phyloP scores from a whole-genome alignment of 2,888 invertebrate genomes.

The Drosophila ustulata region DNA sequence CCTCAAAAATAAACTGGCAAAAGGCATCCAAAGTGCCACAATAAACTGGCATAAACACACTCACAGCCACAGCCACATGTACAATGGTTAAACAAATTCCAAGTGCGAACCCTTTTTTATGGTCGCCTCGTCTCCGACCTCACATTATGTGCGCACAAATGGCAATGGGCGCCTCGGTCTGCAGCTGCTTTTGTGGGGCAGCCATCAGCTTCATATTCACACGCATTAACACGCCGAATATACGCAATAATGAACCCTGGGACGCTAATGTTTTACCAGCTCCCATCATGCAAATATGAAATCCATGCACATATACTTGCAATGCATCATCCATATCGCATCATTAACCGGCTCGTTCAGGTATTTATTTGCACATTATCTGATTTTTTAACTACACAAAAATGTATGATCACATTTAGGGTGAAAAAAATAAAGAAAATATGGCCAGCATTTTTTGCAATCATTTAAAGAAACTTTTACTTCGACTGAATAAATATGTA shows the following conservation, averaged over 20 bases:
- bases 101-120: constrained; percentile 76
- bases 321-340: constrained; percentile 24
- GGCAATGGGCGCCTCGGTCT: constrained; percentile 51
- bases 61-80: not conserved
- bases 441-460: too few species aligned
- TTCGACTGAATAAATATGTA: not conserved
- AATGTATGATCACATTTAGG: too few species aligned
- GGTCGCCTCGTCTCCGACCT: constrained; percentile 55
- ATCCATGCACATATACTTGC: constrained; percentile 8
- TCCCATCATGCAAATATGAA: constrained; percentile 16
- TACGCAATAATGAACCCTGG: constrained; percentile 49
- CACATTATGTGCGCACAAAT: constrained; percentile 61
- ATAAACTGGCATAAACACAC: constrained; percentile 52
- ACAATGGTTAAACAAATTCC: constrained; percentile 26
- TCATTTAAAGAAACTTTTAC: too few species aligned
- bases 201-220: constrained; percentile 57
- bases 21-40: constrained; percentile 63
- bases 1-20: constrained; percentile 70
- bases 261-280: constrained; percentile 20
- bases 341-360: constrained; percentile 18
- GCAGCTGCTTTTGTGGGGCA: constrained; percentile 43
- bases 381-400: constrained; percentile 16
- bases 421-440: not conserved
- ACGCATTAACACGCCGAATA: constrained; percentile 55
- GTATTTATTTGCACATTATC: constrained; percentile 19